phyloP scores from a whole-genome alignment of 1,140 invertebrate genomes.

The Drosophila erecta region DNA sequence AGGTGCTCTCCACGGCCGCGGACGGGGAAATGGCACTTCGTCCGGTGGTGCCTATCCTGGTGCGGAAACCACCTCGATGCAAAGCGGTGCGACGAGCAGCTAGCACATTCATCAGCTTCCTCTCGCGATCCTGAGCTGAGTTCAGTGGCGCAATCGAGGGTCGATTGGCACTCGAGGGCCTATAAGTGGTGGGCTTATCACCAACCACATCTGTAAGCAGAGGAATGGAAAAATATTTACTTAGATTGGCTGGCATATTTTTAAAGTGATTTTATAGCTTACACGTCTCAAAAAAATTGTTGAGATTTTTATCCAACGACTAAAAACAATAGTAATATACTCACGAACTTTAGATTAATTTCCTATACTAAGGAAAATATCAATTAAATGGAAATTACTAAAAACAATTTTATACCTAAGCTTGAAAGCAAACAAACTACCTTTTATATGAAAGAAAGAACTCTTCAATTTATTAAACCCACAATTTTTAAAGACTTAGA shows the following conservation, averaged over 20 bases:
- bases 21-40: constrained; percentile 64
- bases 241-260: constrained; percentile 20
- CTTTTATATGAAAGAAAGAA: too few relatives aligned
- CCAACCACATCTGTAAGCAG: constrained; percentile 64
- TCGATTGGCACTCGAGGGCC: constrained; percentile 50
- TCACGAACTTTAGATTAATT: too few relatives aligned
- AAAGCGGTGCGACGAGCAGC: constrained; percentile 85
- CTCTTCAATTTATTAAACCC: background rate
- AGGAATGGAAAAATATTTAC: constrained; percentile 14
- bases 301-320: background rate
- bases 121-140: constrained; percentile 84
- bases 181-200: constrained; percentile 72
- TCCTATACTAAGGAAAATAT: too few relatives aligned
- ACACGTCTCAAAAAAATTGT: constrained; percentile 13
- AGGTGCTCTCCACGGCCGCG: constrained; percentile 67
- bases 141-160: constrained; percentile 62
- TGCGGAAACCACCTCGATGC: constrained; percentile 84
- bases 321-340: too few relatives aligned
- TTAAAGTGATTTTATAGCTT: constrained; percentile 2
- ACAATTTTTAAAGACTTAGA: too few relatives aligned
- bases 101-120: constrained; percentile 86
- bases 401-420: too few relatives aligned
- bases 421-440: too few relatives aligned
- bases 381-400: too few relatives aligned
- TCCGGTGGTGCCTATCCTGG: constrained; percentile 77